Evolutionary conservation across 2,797 vertebrate genomes (phyloP), one percentile per base, ranked within the genome.

Genomic region (Hippopotamyrus pictus): DNA sequence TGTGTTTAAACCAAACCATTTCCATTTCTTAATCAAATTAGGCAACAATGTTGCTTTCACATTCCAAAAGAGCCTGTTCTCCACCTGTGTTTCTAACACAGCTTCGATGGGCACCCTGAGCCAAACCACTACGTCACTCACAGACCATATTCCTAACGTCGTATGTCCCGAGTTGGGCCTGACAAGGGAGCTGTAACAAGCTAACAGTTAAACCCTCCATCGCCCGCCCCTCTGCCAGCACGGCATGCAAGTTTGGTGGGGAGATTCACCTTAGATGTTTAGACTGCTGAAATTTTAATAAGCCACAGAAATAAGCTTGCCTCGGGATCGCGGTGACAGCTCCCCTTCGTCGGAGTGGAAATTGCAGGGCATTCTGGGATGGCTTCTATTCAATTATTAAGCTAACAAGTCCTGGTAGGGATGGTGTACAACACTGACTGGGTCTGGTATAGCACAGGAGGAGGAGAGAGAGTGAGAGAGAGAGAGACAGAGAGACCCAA

Each of bases 361-460:
- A 50, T 17, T 25, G n/a, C 17, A 53, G n/a, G 59, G 88, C 6
- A 33, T 22, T 76, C 22, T 73, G 46, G 65, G 65, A 79, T 37
- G 65, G 14, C 88, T 53, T n/a, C 65, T 50, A 50, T 51, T 51
- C 88, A 51, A 79, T 88, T 50, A 88, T 76, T 88, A 51, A 88
- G 59, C 12, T 29, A 50, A 25, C 25, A 44, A 8, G 57, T 44
- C 57, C 37, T 14, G 88, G 59, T 53, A 73, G 51, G n/a, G 51
- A 51, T 29, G 33, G 11, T 4, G 19, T 17, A 73, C 73, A 33
- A 33, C 17, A 3, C 17, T 59, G 85, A 87, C 85, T n/a, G 53
- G 29, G 17, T 85, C 54, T 65, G 86, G 79, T 59, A 41, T 22
- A 65, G 46, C 46, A 25, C 44, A 51, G 82, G n/a, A 48, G 44